Evolutionary conservation across 2,888 invertebrate genomes (phyloP).

Genomic region (Cheilosia impressa): DNA sequence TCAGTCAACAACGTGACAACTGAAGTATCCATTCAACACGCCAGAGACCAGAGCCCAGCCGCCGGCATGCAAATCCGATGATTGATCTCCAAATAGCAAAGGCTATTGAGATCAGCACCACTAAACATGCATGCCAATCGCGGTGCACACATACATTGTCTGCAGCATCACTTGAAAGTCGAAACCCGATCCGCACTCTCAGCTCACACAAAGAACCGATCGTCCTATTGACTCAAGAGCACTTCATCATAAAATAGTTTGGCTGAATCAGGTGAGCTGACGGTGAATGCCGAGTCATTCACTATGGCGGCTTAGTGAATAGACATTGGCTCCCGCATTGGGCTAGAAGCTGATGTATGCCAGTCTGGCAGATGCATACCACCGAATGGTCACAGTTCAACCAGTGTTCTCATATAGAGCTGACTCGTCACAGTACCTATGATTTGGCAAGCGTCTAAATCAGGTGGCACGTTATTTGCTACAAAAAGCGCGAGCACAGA

Average conservation of each 20-base stretch:
- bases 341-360: neutral
- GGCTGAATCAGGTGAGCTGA: constrained; percentile 25
- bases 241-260: constrained; percentile 30
- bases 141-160: constrained; percentile 16
- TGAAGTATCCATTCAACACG: constrained; percentile 53
- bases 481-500: constrained; percentile 42
- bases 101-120: constrained; percentile 45
- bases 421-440: neutral
- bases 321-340: constrained; percentile 36
- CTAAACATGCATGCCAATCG: constrained; percentile 64
- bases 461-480: constrained; percentile 41
- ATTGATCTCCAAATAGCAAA: constrained; percentile 63
- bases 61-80: constrained; percentile 46
- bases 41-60: neutral
- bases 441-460: constrained; percentile 2
- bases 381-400: constrained; percentile 34
- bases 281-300: constrained; percentile 35
- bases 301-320: constrained; percentile 35
- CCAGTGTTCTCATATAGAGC: constrained; percentile 10
- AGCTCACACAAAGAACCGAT: constrained; percentile 37
- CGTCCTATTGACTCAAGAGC: constrained; percentile 43
- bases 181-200: constrained; percentile 38
- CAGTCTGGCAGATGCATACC: constrained; percentile 12
- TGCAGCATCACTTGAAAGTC: constrained; percentile 16
- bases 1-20: constrained; percentile 41